These are phyloP conservation scores for Acrobasis repandana DNA, from an alignment of 2,888 invertebrate genomes.

Conservation along the genomic window DNA sequence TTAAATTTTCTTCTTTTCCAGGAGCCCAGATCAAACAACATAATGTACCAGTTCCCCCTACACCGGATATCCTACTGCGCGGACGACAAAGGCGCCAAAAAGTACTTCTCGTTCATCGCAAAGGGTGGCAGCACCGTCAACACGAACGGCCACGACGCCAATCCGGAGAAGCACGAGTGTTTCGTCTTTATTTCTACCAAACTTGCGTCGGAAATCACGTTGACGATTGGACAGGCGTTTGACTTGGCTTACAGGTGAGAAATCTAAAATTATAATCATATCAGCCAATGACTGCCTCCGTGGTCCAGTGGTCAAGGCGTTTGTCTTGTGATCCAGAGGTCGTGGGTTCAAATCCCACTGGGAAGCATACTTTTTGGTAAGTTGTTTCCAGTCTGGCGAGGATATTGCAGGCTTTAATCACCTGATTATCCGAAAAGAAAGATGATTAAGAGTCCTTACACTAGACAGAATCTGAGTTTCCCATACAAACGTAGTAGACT, in stretches of 20 bases:
- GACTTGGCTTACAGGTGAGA: conserved; percentile 95
- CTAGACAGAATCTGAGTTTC: no score
- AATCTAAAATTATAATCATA: not conserved
- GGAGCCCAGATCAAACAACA: conserved; percentile 89
- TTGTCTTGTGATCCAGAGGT: no score
- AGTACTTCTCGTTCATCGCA: conserved; percentile 97
- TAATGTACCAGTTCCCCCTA: conserved; percentile 96
- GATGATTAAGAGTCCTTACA: no score
- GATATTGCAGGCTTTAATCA: no score
- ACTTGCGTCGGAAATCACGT: conserved; percentile 97
- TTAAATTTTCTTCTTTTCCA: conserved; percentile 54
- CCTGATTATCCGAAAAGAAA: no score
- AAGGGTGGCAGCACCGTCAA: conserved; percentile 81
- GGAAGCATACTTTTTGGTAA: no score
- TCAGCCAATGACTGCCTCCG: no score
- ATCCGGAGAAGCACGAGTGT: conserved; percentile 92
- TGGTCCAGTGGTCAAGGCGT: no score
- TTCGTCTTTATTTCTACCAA: conserved; percentile 99
- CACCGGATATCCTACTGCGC: conserved; percentile 99
- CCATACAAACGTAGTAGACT: no score
- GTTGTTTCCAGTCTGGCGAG: no score
- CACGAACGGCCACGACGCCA: conserved; percentile 71
- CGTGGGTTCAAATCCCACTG: no score
- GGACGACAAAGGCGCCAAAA: conserved; percentile 98
- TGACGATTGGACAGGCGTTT: conserved; percentile 99